Percentiles rank a stretch among this genome's conserved stretches.
Conservation (phyloP, 2,113 vertebrate species). For the Phainopepla nitens region DNA sequence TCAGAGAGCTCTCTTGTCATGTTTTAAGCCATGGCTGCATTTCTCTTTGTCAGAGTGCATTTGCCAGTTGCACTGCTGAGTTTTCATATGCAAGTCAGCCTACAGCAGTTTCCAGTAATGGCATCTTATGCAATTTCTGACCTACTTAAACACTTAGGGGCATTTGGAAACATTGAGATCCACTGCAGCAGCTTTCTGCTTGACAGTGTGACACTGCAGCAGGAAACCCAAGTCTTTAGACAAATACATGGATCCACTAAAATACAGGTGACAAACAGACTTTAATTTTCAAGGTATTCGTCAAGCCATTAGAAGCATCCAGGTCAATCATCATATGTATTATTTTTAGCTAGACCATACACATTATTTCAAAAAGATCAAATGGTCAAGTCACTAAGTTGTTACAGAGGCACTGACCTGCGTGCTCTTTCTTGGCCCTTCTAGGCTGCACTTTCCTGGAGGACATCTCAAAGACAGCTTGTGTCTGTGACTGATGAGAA, state of each 20-base stretch:
- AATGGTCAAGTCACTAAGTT: not conserved
- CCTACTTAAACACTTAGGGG: conserved; percentile 6
- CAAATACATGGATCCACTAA: not conserved
- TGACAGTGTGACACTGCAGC: not conserved
- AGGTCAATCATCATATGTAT: not conserved
- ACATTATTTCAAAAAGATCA: not conserved
- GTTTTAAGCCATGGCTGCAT: conserved; percentile 1
- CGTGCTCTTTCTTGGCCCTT: not conserved
- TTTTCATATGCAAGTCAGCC: conserved; percentile 43
- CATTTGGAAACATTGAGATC: not conserved
- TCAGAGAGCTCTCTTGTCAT: not conserved
- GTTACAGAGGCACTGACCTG: not conserved
- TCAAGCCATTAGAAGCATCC: not conserved
- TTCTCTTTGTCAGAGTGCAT: conserved; percentile 47
- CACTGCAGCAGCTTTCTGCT: conserved; percentile 5
- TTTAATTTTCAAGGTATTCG: not conserved
- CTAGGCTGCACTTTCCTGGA: not conserved
- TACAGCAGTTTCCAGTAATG: conserved; percentile 55
- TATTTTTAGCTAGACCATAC: not conserved
- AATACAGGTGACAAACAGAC: not conserved
- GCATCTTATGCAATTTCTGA: conserved; percentile 62
- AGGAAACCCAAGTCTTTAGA: not conserved
- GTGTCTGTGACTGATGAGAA: not conserved
- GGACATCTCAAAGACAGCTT: not conserved
- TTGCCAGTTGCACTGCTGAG: conserved; percentile 35